These are phyloP conservation scores for Saccostrea glomerata DNA, from an alignment of 1,140 invertebrate genomes.

Conservation along the genomic window DNA sequence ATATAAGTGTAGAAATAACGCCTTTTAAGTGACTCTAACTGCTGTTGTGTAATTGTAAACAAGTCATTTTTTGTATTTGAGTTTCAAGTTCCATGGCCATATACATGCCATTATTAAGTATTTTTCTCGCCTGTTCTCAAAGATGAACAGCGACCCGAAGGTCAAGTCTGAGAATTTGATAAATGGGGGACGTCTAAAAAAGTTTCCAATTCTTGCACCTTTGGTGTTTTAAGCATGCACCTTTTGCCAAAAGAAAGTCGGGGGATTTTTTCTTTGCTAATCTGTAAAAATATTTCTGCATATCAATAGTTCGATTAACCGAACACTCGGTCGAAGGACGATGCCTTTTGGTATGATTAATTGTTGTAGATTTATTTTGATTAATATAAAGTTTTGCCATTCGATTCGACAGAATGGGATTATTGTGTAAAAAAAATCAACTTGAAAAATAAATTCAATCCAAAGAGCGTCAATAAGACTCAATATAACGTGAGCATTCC, in stretches of 20 bases:
- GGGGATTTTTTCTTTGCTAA: slow-evolving; percentile 13
- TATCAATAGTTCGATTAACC: slow-evolving; percentile 23
- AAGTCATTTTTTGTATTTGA: slow-evolving; percentile 37
- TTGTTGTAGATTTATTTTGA: slow-evolving; percentile 7
- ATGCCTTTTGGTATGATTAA: neutral
- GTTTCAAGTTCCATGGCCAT: slow-evolving; percentile 29
- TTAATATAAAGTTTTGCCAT: neutral
- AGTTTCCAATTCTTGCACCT: slow-evolving; percentile 4
- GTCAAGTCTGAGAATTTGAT: slow-evolving; percentile 19
- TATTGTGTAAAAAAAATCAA: neutral
- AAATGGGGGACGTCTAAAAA: neutral
- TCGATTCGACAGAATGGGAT: slow-evolving; percentile 2
- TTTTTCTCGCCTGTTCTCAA: slow-evolving; percentile 24
- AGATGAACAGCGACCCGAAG: neutral
- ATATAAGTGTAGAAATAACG: slow-evolving; percentile 59
- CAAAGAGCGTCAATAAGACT: neutral
- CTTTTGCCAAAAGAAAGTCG: neutral
- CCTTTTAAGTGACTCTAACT: slow-evolving; percentile 55
- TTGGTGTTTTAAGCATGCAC: neutral
- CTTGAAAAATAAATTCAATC: slow-evolving; percentile 18
- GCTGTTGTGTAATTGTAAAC: slow-evolving; percentile 46
- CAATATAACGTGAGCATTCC: slow-evolving; percentile 1
- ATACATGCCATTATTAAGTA: slow-evolving; percentile 38
- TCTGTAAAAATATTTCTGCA: slow-evolving; percentile 3
- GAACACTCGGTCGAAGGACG: slow-evolving; percentile 9